A percentile compares a stretch with the other conserved stretches of the same genome.
phyloP scores from a whole-genome alignment of 2,888 invertebrate genomes.

The Drosophila pegasa region DNA sequence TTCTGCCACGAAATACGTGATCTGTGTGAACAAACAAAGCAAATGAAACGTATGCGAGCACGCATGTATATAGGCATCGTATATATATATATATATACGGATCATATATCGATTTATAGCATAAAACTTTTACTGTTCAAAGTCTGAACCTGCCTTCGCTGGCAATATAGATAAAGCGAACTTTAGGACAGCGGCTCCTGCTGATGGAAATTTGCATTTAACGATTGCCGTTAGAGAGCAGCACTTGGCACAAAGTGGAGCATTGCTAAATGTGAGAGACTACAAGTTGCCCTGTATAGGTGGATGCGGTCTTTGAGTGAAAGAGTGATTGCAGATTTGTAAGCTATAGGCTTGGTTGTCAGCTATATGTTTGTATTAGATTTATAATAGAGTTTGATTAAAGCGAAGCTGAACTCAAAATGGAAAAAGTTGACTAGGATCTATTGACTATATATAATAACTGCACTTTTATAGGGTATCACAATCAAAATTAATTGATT shows the following conservation, averaged over 20 bases:
- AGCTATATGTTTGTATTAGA: no score
- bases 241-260: constrained; percentile 47
- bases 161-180: background rate
- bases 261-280: constrained; percentile 1
- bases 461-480: no score
- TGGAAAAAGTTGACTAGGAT: no score
- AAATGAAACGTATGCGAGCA: background rate
- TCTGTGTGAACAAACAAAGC: constrained; percentile 22
- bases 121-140: constrained; percentile 11
- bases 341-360: no score
- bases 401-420: no score
- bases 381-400: no score
- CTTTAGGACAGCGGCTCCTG: constrained; percentile 9
- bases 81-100: constrained; percentile 4
- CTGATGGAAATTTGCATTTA: constrained; percentile 51
- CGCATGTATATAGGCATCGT: constrained; percentile 3
- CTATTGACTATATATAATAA: no score
- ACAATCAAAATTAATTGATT: no score
- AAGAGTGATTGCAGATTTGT: no score
- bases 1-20: constrained; percentile 25
- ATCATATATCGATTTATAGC: constrained; percentile 15
- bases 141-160: constrained; percentile 1
- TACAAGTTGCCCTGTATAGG: background rate
- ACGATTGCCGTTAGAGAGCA: constrained; percentile 52
- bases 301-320: background rate